A percentile compares a stretch with the other conserved stretches of the same genome.
Evolutionary conservation across 2,888 invertebrate genomes (phyloP).

Genomic region (Oscheius sp.): DNA sequence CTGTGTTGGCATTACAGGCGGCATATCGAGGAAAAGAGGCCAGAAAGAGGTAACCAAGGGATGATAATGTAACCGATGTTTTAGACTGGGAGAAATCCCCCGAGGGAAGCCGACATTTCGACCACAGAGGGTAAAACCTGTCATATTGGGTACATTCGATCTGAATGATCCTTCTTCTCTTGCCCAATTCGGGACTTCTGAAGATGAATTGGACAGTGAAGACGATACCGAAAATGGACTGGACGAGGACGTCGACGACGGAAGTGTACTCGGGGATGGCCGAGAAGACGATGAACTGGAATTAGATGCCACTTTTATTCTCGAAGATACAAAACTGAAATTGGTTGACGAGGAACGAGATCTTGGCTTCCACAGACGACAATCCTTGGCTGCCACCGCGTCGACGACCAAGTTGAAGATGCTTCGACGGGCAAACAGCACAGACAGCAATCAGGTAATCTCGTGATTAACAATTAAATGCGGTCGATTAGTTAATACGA

Average conservation of each 20-base stretch:
- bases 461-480: neutral
- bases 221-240: slow-evolving; percentile 51
- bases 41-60: slow-evolving; percentile 41
- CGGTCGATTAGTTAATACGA: neutral
- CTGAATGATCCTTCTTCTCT: slow-evolving; percentile 61
- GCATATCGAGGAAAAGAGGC: slow-evolving; percentile 52
- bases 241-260: slow-evolving; percentile 54
- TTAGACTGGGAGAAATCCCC: slow-evolving; percentile 48
- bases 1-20: slow-evolving; percentile 79
- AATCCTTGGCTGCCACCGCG: slow-evolving; percentile 69
- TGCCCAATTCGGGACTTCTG: slow-evolving; percentile 46
- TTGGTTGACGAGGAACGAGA: slow-evolving; percentile 65
- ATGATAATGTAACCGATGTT: neutral
- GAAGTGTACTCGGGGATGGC: slow-evolving; percentile 40
- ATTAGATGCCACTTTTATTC: slow-evolving; percentile 70
- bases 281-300: slow-evolving; percentile 60
- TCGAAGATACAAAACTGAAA: slow-evolving; percentile 71
- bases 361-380: slow-evolving; percentile 62
- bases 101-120: slow-evolving; percentile 44
- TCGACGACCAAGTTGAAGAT: slow-evolving; percentile 68
- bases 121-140: slow-evolving; percentile 54
- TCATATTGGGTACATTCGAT: slow-evolving; percentile 66
- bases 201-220: slow-evolving; percentile 49
- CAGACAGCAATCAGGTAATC: slow-evolving; percentile 65
- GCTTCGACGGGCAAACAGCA: slow-evolving; percentile 70